phyloP scores from a whole-genome alignment of 2,113 vertebrate species.

The Mesocricetus auratus region DNA sequence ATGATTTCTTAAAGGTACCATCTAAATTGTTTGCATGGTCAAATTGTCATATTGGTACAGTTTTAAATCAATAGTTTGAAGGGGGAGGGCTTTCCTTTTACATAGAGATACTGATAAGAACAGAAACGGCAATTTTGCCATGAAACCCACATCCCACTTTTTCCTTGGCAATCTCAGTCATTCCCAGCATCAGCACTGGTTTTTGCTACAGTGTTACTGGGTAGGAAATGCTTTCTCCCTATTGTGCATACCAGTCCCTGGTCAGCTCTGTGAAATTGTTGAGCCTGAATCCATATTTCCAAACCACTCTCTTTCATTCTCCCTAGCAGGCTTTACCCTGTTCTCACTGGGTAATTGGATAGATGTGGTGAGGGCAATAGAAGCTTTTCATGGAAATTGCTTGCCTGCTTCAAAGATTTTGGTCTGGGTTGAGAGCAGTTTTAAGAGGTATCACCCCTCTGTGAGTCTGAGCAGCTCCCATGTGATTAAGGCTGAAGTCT shows the following conservation, averaged over 20 bases:
- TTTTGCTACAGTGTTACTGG: not conserved
- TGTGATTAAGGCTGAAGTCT: not conserved
- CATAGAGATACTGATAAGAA: not conserved
- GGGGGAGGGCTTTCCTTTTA: not conserved
- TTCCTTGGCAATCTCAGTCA: slow-evolving; percentile 30
- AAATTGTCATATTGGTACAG: not conserved
- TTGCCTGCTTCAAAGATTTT: not conserved
- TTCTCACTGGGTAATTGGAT: not conserved
- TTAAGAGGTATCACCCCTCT: not conserved
- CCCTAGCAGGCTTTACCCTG: not conserved
- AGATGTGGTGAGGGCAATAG: not conserved
- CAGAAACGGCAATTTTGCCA: slow-evolving; percentile 22
- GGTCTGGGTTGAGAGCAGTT: not conserved
- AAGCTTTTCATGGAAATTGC: not conserved
- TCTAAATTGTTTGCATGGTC: not conserved
- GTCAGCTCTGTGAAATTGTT: not conserved
- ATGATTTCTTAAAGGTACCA: not conserved
- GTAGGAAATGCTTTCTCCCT: not conserved
- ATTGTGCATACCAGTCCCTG: not conserved
- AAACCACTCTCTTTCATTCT: not conserved
- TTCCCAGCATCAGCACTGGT: slow-evolving; percentile 21
- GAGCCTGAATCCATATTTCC: not conserved
- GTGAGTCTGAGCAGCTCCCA: not conserved
- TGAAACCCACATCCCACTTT: not conserved
- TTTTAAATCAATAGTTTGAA: not conserved